These are phyloP conservation scores for Paracentrotus lividus DNA, from an alignment of 53 echinoderm and acorn worm species.

Conservation along the genomic window DNA sequence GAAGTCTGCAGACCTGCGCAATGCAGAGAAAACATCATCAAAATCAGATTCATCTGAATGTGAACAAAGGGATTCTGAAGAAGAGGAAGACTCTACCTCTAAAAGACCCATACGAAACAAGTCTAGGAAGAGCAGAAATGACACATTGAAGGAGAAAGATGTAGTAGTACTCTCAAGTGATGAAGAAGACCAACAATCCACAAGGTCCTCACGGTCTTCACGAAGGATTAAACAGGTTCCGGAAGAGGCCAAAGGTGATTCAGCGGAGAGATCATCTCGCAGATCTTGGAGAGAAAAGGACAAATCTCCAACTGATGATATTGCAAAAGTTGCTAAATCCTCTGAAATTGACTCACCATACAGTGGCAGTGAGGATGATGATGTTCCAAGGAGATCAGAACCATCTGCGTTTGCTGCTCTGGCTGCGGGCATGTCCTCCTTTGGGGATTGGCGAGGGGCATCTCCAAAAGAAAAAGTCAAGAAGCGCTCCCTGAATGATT, in stretches of 20 bases:
- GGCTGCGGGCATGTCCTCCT: conserved; percentile 1
- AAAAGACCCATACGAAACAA: background rate
- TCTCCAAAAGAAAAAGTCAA: conserved; percentile 10
- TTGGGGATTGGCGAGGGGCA: conserved; percentile 31
- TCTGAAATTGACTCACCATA: background rate
- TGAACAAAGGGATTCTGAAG: background rate
- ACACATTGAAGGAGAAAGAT: background rate
- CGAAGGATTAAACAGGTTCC: background rate
- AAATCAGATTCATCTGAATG: background rate
- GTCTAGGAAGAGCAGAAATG: background rate
- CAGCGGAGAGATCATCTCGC: background rate
- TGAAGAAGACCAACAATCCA: conserved; percentile 7
- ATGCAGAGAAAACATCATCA: background rate
- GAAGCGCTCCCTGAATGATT: conserved; percentile 58
- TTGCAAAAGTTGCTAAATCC: background rate
- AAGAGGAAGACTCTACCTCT: background rate
- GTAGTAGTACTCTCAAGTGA: background rate
- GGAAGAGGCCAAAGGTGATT: background rate
- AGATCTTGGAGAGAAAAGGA: conserved; percentile 11
- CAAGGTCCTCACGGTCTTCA: background rate
- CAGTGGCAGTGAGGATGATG: conserved; percentile 14
- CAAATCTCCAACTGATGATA: background rate
- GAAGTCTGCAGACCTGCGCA: background rate
- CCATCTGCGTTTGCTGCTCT: conserved; percentile 6
- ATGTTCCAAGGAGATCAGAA: background rate